Evolutionary conservation across 2,113 vertebrate genomes (phyloP), one percentile per base, ranked within the genome.

Genomic region (Prietella phreatophila): DNA sequence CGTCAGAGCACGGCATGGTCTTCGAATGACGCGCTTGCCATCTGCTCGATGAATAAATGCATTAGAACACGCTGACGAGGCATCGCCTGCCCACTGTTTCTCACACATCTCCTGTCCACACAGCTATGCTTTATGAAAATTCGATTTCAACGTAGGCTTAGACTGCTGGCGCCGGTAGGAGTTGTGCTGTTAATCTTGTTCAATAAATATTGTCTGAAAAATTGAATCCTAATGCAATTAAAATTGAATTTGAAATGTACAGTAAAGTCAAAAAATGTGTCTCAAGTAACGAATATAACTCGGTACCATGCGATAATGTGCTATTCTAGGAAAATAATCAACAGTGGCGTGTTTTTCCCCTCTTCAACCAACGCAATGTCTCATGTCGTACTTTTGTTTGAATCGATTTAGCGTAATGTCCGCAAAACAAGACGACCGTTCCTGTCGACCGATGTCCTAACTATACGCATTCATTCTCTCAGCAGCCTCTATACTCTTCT

Each of bases 1-100:
- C 84, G 71, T 47, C 81, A 47, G 65, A 87, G 82, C 83, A 80
- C 5, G 89, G 47, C 60, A 56, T 33, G 89, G 81, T 85, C n/a
- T 83, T 67, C 84, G 85, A 86, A 76, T 58, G 61, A 58, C 1
- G 50, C 82, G 55, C 87, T 90, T 82, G 63, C 91, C 92, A 92
- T 93, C 92, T 92, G 93, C 88, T 92, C 78, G 85, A 89, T 90
- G 90, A 89, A 91, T 91, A 91, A 93, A 93, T 93, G 89, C 92
- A 92, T 91, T 85, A 91, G 83, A 84, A 89, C 85, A 78, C 39
- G 69, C 87, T 42, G 65, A 83, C 69, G 73, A 85, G 53, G 89
- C 75, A 92, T 92, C 83, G 61, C 90, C 87, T 90, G 71, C 86
- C 86, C 88, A 82, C 84, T 42, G 73, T 85, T 90, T 79, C 30